Evolutionary conservation across 1,140 invertebrate species (phyloP), one percentile per base, ranked within the genome.

Genomic region (Caligus rogercresseyi): DNA sequence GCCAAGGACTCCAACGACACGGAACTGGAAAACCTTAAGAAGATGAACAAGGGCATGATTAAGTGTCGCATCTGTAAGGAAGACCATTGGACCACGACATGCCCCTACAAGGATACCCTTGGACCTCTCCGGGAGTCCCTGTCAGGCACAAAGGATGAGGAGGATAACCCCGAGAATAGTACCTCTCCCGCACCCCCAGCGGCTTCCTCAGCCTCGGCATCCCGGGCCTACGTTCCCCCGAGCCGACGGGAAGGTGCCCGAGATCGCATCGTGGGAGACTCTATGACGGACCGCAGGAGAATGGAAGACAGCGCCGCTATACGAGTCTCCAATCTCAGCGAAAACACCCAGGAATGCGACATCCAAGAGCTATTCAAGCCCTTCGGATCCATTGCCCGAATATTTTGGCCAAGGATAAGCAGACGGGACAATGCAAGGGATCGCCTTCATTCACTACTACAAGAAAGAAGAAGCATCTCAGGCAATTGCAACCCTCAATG

Each of bases 41-140:
- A 78, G 16, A 80, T 82, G 67, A 86, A 83, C 52, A 70, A 73
- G 70, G 83, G 85, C 68, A 80, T 89, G 68, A 87, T 95, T 59
- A 90, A 89, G 70, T 98, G 93, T 71, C 81, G 93, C 73, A 89
- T 85, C 63, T 98, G 92, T 76, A 89, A 89, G 70, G 88, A 88
- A 16, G 92, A 96, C 68, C 93, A 98, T 78, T 97, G 92, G 90
- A 95, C 91, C 3, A 82, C 88, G 54, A 89, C 89, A 68, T 98
- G 93, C 80, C 93, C 93, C 1, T 97, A 89, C 78, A 95, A 95
- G 74, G 88, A 94, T 68, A 89, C 76, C 21, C 83, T 69, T 78
- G 71, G 67, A 51, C 71, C 69, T 18, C 68, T 70, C 4, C 68
- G 70, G 20, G 69, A 71, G 31, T 66, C 82, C 65, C 75, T 87